These are phyloP conservation scores for Drosophila insularis DNA, from an alignment of 1,140 invertebrate genomes.

Conservation along the genomic window DNA sequence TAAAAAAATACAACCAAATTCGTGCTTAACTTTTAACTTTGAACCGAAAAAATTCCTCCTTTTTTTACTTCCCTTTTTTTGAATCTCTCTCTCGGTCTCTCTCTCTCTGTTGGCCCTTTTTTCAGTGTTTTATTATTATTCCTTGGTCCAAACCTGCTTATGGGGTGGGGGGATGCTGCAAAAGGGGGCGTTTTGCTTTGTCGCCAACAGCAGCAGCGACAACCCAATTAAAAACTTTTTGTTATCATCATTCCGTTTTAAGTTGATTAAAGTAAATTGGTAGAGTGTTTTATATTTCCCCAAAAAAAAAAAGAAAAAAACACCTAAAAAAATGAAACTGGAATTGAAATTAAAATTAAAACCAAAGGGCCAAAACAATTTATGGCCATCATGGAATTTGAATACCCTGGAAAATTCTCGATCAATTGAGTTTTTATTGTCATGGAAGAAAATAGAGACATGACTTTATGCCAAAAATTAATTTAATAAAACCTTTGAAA, in stretches of 20 bases:
- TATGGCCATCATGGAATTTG: background rate
- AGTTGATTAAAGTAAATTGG: slow-evolving; percentile 66
- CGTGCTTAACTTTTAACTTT: slow-evolving; percentile 53
- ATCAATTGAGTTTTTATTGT: background rate
- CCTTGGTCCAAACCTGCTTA: background rate
- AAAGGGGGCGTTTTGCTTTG: slow-evolving; percentile 28
- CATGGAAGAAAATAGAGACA: no score
- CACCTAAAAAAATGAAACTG: background rate
- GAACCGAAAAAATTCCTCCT: slow-evolving; percentile 37
- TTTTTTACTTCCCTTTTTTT: background rate
- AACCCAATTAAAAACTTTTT: slow-evolving; percentile 77
- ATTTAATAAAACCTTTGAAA: no score
- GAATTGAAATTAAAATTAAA: background rate
- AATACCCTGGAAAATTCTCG: background rate
- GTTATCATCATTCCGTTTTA: slow-evolving; percentile 60
- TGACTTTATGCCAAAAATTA: no score
- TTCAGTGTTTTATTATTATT: slow-evolving; percentile 26
- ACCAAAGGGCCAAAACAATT: background rate
- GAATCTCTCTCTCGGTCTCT: background rate
- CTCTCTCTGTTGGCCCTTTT: slow-evolving; percentile 12
- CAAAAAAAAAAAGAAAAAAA: background rate
- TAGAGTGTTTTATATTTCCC: slow-evolving; percentile 41
- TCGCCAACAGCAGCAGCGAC: slow-evolving; percentile 32
- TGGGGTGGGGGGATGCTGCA: background rate
- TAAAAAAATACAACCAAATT: slow-evolving; percentile 29